Base-by-base conservation (phyloP, 2,797 vertebrate genomes). In the Zenarchopterus dispar region DNA sequence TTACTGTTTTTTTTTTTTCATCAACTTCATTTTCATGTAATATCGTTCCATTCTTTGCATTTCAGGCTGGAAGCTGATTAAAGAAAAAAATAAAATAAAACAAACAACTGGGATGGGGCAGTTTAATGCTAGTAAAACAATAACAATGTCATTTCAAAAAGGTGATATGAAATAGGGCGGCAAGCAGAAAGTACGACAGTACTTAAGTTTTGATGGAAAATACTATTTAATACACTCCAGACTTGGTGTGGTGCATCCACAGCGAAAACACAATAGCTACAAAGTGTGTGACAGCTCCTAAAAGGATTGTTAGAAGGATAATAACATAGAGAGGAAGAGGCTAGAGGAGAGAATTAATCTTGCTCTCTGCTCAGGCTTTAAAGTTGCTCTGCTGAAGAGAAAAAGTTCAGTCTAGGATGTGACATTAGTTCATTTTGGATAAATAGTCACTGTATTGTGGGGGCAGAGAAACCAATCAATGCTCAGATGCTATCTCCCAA, bases 281-380 rank as follows among this genome's bases (percentile, higher is more conserved):
- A 86, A 87, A 90, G 79, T 90, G 86, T 90, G 89, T 91, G 91
- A 92, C 90, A 90, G 89, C 87, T 89, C 87, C 78, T 91, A 88
- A 91, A 91, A 83, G 90, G 90, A 91, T 91, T 92, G 88, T 90
- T 89, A 86, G 84, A 83, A 78, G 87, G 85, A 91, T 91, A 91
- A 91, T 91, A 91, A 89, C 82, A 71, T 70, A 75, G 80, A 65
- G 56, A 68, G 81, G 82, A 86, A 86, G 84, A 81, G 77, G 85
- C 81, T 71, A 54, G 82, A 83, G 84, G 80, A 85, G 80, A 83
- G 77, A 89, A 90, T 88, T 90, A 88, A 91, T 91, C 89, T 88
- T 55, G 78, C 86, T 84, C 84, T 86, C 86, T 81, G 70, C 78
- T 71, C 67, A 44, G 74, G 85, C 88, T 91, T 88, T 89, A 87